Evolutionary conservation across 2,797 vertebrate genomes (phyloP), one percentile per base, ranked within the genome.

Genomic region (Galagoides demidoff): DNA sequence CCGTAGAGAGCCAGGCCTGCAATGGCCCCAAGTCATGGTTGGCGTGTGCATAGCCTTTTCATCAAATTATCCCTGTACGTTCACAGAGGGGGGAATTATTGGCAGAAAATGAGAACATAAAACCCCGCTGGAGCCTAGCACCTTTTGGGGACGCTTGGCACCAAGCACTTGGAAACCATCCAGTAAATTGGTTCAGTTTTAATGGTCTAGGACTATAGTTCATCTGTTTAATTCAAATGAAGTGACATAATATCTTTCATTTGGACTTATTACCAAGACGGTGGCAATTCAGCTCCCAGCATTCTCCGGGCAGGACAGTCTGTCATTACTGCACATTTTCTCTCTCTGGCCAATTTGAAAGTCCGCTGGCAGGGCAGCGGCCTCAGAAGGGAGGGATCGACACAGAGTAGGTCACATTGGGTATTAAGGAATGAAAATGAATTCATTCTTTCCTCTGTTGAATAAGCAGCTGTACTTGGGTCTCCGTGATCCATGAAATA

Each of bases 401-500:
- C 93, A 90, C 95, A 98, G 97, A 98, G 97, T 94, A 98, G 98
- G 98, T 98, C 98, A 98, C 98, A 98, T 85, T 97, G 97, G 98
- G 98, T 97, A 98, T 98, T 98, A 98, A 98, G 98, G 98, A 97
- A 98, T 96, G 98, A 97, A 98, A 98, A 98, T 98, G 88, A 98
- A 98, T 98, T 98, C 97, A 97, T 99, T 99, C 97, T 98, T 98
- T 98, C 96, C 97, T 98, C 98, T 96, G 97, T 97, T 98, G 98
- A 99, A 98, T 98, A 98, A 98, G 98, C 98, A 98, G 97, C 97
- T 95, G 96, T 98, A 97, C 97, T 99, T 98, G 98, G 98, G 98
- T 99, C 98, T 98, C 98, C 96, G 98, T 98, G 98, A 99, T 99
- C 99, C 99, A 98, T 99, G 98, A 99, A 99, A 99, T 99, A 98